A percentile compares a stretch with the other conserved stretches of the same genome.
Evolutionary conservation across 2,797 vertebrate genomes (phyloP).

Genomic region (Gobionotothen gibberifrons): DNA sequence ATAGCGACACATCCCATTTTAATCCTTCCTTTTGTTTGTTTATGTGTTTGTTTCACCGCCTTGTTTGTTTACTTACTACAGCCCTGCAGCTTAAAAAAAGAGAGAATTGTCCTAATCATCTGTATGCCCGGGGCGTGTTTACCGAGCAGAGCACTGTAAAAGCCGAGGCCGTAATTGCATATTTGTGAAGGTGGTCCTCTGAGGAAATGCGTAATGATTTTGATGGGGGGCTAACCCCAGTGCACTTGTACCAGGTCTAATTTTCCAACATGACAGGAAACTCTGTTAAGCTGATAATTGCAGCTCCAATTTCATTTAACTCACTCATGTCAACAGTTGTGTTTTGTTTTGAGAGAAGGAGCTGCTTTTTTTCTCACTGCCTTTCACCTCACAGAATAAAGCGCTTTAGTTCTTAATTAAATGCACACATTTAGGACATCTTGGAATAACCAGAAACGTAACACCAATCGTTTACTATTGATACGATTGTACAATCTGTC

Average conservation of each 20-base stretch:
- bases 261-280: conserved; percentile 86
- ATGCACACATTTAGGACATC: conserved; percentile 36
- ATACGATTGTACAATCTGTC: conserved; percentile 6
- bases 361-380: conserved; percentile 40
- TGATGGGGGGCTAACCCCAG: conserved; percentile 76
- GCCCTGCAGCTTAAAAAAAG: conserved; percentile 19
- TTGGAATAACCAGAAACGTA: neutral
- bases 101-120: conserved; percentile 41
- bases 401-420: conserved; percentile 48
- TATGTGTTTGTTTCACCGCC: conserved; percentile 33
- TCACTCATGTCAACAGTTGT: conserved; percentile 86
- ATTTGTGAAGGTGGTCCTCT: conserved; percentile 76
- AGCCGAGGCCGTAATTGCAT: conserved; percentile 68
- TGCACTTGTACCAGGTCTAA: conserved; percentile 83
- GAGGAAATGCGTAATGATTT: conserved; percentile 82
- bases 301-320: conserved; percentile 85
- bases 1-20: conserved; percentile 5
- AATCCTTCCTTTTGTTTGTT: conserved; percentile 44
- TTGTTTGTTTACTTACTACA: conserved; percentile 50
- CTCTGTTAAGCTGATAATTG: conserved; percentile 87
- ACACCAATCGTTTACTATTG: neutral
- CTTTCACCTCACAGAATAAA: conserved; percentile 50
- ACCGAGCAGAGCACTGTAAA: conserved; percentile 61
- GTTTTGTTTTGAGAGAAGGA: conserved; percentile 79
- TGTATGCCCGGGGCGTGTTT: conserved; percentile 59